phyloP scores from a whole-genome alignment of 1,140 invertebrate species.

The Ridgeia piscesae region DNA sequence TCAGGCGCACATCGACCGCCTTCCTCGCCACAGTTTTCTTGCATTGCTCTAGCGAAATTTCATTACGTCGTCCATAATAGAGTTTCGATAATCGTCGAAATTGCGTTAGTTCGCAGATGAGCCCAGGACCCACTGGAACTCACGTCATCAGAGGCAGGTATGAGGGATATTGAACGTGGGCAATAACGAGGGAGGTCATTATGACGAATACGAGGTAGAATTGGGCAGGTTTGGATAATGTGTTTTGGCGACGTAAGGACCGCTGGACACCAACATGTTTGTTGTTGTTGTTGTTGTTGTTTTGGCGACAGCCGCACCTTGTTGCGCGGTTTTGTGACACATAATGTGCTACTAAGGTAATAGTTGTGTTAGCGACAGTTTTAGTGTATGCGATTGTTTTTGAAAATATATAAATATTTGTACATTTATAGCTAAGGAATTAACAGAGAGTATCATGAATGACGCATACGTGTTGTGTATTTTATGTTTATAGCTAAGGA shows the following conservation, averaged over 20 bases:
- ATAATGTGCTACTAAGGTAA: too few species aligned
- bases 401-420: too few species aligned
- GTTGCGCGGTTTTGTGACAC: too few species aligned
- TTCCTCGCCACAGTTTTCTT: background rate
- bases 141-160: background rate
- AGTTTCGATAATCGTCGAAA: background rate
- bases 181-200: background rate
- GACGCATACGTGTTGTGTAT: too few species aligned
- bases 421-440: too few species aligned
- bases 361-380: too few species aligned
- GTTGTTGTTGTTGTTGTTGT: too few species aligned
- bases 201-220: background rate
- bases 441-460: too few species aligned
- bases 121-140: background rate
- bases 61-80: background rate
- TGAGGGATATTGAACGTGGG: background rate
- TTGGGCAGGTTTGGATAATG: background rate
- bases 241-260: background rate
- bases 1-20: background rate
- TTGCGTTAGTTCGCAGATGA: background rate
- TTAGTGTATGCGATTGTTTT: too few species aligned
- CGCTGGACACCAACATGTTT: too few species aligned
- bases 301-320: too few species aligned
- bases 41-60: background rate
- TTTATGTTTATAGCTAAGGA: too few species aligned